A percentile compares a stretch with the other conserved stretches of the same genome.
These are phyloP conservation scores for Anisognathus igniventris DNA, from an alignment of 2,797 vertebrate species.

Conservation along the genomic window DNA sequence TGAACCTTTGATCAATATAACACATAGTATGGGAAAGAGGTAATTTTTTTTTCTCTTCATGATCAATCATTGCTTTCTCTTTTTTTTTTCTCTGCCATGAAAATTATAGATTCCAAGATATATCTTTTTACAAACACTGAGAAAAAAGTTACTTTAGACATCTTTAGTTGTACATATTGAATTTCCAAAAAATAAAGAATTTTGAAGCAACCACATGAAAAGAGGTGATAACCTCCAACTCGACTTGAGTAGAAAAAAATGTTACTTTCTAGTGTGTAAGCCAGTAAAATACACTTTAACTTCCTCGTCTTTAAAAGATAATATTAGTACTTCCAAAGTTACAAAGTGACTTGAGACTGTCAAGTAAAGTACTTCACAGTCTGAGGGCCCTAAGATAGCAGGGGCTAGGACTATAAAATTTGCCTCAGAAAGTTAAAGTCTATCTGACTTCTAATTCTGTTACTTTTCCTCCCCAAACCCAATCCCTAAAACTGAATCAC, in stretches of 20 bases:
- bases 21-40: neutral
- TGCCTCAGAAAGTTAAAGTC: neutral
- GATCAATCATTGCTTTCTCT: neutral
- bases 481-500: neutral
- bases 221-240: neutral
- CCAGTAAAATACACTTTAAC: neutral
- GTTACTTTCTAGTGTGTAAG: neutral
- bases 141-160: neutral
- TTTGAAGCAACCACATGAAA: neutral
- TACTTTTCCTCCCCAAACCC: neutral
- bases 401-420: neutral
- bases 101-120: neutral
- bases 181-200: neutral
- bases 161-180: neutral
- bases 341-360: neutral
- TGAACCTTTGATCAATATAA: neutral
- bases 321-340: neutral
- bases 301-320: neutral
- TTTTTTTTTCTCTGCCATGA: neutral
- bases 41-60: neutral
- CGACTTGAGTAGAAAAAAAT: neutral
- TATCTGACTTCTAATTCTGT: neutral
- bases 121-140: neutral
- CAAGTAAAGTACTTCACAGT: neutral
- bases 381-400: neutral